Base-by-base conservation (phyloP, 2,797 vertebrate species). In the Antrozous pallidus region DNA sequence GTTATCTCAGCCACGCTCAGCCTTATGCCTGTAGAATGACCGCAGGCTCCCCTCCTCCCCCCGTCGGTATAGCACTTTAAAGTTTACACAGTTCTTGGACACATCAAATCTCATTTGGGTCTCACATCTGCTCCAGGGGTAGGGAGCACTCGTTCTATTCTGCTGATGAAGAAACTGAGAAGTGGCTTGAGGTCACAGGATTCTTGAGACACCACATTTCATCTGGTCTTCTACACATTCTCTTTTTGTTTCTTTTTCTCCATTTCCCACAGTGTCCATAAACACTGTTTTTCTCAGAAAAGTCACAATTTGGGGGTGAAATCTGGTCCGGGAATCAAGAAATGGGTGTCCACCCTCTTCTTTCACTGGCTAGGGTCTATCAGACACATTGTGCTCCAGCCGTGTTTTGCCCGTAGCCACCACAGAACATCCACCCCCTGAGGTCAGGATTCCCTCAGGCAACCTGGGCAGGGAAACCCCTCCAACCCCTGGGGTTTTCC, bases 11-110 rank as follows among this genome's bases (percentile, higher is more conserved):
- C 93, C 96, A 79, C 89, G 70, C 75, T 70, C 95, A 82, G 96
- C 97, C 96, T 97, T 96, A 94, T 1, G 11, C 93, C 74, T 45
- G 8, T 83, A 94, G 84, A 82, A 81, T 10, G 80, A 84, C 95
- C 96, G 36, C 93, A 91, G 93, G n/a, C n/a, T n/a, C n/a, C n/a
- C n/a, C n/a, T n/a, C n/a, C 81, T 94, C 54, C 80, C 71, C 8
- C 4, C 67, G 4, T 61, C 28, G 2, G 26, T 42, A 83, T 10
- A 90, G 93, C 95, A 96, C 95, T 95, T 97, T 93, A 78, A 92
- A 49, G 94, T 95, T 88, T 81, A 71, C 87, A 49, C 31, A 14
- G 61, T 69, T 56, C 78, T 90, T 73, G 3, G 3, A 61, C 82
- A 67, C 47, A 2, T 4, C 20, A 56, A 70, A 45, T 69, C 92